Base-by-base conservation (phyloP, 2,113 vertebrate genomes). In the Danionella cerebrum region DNA sequence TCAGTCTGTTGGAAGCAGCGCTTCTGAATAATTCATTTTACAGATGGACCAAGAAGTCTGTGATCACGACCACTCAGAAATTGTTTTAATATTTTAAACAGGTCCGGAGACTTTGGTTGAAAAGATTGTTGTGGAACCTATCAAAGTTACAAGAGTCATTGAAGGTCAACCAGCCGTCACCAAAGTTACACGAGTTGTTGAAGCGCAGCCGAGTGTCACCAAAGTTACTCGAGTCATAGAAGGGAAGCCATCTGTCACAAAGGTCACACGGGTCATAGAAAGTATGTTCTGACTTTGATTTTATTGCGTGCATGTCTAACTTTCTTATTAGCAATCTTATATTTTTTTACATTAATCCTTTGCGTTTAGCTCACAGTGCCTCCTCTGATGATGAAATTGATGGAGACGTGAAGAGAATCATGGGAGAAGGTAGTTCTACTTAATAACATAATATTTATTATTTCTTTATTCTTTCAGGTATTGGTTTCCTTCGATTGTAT, bases 371-470 rank as follows among this genome's bases (percentile, higher is more conserved):
- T 10, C 59, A 72, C 33, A 75, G 64, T 60, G 19, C 48, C n/a
- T 75, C 73, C 12, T 78, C 76, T 27, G 79, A 66, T 71, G 74
- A 68, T 51, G 67, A 73, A 2, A 11, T 50, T 54, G 75, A 64
- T 24, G 73, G 16, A 44, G 51, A 67, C 21, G 13, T 79, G 3
- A 45, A 14, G 39, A 76, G 55, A 42, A 45, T 78, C 10, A 0
- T 74, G 42, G 55, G 47, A 2, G 69, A 63, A 83, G 86, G 87
- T 89, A 24, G 80, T 84, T 84, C 85, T 0, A 54, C 12, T 44
- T 18, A 10, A 22, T n/a, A n/a, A n/a, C n/a, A n/a, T n/a, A n/a
- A n/a, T n/a, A n/a, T n/a, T n/a, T n/a, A n/a, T n/a, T n/a, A n/a
- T n/a, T n/a, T n/a, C n/a, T n/a, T n/a, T n/a, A n/a, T n/a, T n/a